Conservation (phyloP, 2,113 vertebrate species). For the Ochotona curzoniae region DNA sequence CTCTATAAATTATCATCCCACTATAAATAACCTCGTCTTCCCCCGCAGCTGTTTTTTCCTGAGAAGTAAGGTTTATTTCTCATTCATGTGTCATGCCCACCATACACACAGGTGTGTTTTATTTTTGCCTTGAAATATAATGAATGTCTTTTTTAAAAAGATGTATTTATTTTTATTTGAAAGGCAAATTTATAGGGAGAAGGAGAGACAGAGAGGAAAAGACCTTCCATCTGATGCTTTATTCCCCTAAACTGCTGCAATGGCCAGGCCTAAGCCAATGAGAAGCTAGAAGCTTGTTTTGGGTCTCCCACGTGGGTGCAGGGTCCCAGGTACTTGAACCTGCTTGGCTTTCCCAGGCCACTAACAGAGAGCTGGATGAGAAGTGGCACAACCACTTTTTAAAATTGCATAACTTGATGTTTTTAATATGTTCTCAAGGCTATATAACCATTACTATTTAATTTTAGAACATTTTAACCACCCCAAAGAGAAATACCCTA, state of each 20-base stretch:
- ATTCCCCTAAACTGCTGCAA: no score
- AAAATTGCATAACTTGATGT: background rate
- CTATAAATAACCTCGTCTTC: background rate
- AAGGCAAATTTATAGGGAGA: no score
- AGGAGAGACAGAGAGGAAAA: no score
- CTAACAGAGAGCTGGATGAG: no score
- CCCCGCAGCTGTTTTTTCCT: background rate
- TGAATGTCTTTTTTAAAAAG: background rate
- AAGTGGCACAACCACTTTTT: background rate
- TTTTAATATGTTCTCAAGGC: background rate
- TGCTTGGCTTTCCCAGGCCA: no score
- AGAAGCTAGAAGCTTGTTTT: no score
- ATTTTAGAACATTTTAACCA: conserved; percentile 26
- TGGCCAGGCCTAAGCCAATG: no score
- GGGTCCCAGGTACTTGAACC: no score
- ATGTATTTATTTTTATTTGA: no score
- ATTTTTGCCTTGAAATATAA: background rate
- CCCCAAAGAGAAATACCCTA: background rate
- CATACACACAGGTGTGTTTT: background rate
- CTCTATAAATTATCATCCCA: background rate
- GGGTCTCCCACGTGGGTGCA: no score
- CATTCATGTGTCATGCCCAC: conserved; percentile 2
- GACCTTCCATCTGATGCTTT: no score
- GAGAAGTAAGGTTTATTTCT: conserved; percentile 12
- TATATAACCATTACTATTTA: background rate